phyloP scores from a whole-genome alignment of 2,113 vertebrate genomes.

The Merops nubicus region DNA sequence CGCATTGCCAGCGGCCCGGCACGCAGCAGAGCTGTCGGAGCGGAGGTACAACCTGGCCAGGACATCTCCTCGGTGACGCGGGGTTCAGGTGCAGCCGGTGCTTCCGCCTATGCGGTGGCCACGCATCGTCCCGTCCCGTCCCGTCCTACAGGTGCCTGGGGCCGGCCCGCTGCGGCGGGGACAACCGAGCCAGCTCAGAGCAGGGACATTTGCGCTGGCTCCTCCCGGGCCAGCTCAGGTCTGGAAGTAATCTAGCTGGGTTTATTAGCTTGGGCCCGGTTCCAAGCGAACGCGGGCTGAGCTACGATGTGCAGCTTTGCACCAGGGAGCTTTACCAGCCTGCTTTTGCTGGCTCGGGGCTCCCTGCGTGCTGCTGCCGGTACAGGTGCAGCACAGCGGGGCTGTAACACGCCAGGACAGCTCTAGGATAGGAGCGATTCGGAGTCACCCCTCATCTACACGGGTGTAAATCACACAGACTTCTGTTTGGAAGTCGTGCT shows the following conservation, averaged over 20 bases:
- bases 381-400: conserved; percentile 25
- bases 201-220: conserved; percentile 33
- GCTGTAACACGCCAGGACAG: background rate
- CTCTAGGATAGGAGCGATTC: background rate
- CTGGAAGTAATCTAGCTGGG: conserved; percentile 46
- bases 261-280: conserved; percentile 50
- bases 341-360: background rate
- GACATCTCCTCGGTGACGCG: fast-evolving
- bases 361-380: background rate
- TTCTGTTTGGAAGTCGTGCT: background rate
- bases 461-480: background rate
- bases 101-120: background rate
- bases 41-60: background rate
- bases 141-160: conserved; percentile 5
- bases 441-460: background rate
- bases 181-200: background rate
- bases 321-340: background rate
- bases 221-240: background rate
- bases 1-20: background rate
- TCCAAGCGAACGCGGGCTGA: background rate
- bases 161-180: background rate
- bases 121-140: background rate
- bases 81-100: background rate
- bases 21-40: background rate
- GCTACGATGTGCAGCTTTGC: background rate